These are phyloP conservation scores for Lomographa bimaculata DNA, from an alignment of 2,888 invertebrate species.

Conservation along the genomic window DNA sequence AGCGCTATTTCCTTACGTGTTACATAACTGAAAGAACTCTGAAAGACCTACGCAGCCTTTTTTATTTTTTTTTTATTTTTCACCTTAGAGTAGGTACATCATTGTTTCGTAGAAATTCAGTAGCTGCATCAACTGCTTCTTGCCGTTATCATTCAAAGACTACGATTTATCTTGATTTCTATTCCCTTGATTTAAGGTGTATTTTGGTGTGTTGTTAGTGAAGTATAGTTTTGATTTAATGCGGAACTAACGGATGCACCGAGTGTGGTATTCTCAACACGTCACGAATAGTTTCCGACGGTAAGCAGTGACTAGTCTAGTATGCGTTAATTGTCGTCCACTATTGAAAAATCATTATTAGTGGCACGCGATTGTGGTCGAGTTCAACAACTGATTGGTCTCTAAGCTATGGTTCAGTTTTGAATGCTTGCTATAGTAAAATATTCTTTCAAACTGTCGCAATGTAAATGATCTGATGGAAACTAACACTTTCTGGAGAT, in stretches of 20 bases:
- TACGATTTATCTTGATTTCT: slow-evolving; percentile 1
- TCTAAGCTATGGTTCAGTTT: no score
- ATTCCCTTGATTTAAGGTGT: slow-evolving; percentile 25
- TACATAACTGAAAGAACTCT: slow-evolving; percentile 14
- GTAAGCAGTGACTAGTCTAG: slow-evolving; percentile 49
- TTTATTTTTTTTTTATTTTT: no score
- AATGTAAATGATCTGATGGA: no score
- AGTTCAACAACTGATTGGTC: slow-evolving; percentile 13
- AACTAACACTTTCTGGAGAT: no score
- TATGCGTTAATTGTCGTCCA: slow-evolving; percentile 59
- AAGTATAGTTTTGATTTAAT: slow-evolving; percentile 41
- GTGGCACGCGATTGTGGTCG: slow-evolving; percentile 40
- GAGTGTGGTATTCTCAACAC: slow-evolving; percentile 58
- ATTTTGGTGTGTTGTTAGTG: slow-evolving; percentile 30
- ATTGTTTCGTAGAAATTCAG: slow-evolving; percentile 34
- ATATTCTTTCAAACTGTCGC: no score
- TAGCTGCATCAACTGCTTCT: slow-evolving; percentile 31
- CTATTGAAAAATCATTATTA: slow-evolving; percentile 45
- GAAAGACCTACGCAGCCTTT: no score
- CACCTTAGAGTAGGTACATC: no score
- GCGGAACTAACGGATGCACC: slow-evolving; percentile 73
- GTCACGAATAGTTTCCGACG: slow-evolving; percentile 70
- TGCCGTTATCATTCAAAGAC: slow-evolving; percentile 30
- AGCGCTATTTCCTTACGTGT: slow-evolving; percentile 21
- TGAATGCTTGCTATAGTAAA: no score